Evolutionary conservation across 2,797 vertebrate species (phyloP).

Genomic region (Streptopelia turtur): DNA sequence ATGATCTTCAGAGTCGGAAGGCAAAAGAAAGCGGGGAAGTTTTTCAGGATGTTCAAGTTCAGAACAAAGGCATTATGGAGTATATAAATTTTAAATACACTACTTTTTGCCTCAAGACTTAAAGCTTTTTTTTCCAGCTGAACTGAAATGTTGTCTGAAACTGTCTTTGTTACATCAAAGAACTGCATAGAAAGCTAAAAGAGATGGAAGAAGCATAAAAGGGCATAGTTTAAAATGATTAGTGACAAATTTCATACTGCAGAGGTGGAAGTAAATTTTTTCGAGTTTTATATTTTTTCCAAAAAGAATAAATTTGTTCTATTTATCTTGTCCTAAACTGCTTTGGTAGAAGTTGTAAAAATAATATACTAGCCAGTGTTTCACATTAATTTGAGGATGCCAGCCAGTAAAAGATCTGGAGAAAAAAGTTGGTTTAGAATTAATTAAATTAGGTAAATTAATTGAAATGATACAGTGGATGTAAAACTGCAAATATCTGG

Average conservation of each 20-base stretch:
- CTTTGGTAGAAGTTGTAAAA: conserved; percentile 18
- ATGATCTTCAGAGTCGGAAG: conserved; percentile 75
- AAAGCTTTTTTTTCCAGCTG: conserved; percentile 89
- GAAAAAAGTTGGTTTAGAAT: conserved; percentile 33
- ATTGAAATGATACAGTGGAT: neutral
- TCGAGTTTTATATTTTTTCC: conserved; percentile 72
- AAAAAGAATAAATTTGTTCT: conserved; percentile 68
- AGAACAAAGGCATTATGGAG: conserved; percentile 99
- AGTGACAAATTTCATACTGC: conserved; percentile 96
- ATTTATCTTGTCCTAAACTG: conserved; percentile 65
- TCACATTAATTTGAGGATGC: neutral
- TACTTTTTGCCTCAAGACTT: conserved; percentile 96
- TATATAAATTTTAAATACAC: conserved; percentile 99
- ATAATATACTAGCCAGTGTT: neutral
- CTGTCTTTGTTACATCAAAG: conserved; percentile 98
- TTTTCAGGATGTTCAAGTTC: conserved; percentile 95
- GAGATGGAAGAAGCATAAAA: conserved; percentile 95
- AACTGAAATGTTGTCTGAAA: conserved; percentile 95
- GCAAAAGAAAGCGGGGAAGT: conserved; percentile 85
- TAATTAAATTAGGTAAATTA: conserved; percentile 28
- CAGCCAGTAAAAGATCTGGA: conserved; percentile 9
- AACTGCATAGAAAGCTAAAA: conserved; percentile 86
- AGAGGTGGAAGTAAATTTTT: conserved; percentile 85
- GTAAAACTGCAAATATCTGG: conserved; percentile 1
- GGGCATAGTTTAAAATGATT: conserved; percentile 99